Conservation (phyloP, 2,888 invertebrate genomes). For the Siphlonurus alternatus region DNA sequence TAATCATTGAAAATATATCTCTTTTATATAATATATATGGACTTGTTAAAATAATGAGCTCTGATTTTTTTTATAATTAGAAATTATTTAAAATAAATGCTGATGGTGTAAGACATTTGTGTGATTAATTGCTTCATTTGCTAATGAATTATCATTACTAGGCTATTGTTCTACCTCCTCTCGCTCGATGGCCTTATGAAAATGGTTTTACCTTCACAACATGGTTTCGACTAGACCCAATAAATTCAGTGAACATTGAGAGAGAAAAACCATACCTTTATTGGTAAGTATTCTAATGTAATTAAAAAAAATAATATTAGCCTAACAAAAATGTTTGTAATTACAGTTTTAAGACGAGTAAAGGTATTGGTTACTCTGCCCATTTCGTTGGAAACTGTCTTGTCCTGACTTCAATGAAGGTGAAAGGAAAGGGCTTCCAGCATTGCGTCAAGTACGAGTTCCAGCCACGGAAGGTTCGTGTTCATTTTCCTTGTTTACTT, state of each 20-base stretch:
- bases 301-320: background rate
- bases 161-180: constrained; percentile 93
- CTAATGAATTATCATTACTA: no score
- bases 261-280: constrained; percentile 97
- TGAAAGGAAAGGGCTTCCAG: constrained; percentile 97
- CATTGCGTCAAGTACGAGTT: constrained; percentile 99
- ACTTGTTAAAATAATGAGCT: no score
- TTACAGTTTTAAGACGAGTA: constrained; percentile 93
- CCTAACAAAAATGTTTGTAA: no score
- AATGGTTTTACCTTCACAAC: constrained; percentile 99
- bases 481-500: no score
- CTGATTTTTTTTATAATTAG: no score
- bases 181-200: constrained; percentile 98
- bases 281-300: constrained; percentile 44
- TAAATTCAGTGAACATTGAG: constrained; percentile 97
- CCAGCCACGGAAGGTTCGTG: constrained; percentile 76
- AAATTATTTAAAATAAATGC: no score
- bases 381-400: constrained; percentile 99
- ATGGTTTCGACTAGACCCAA: constrained; percentile 97
- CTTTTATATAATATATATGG: no score
- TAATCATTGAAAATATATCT: no score
- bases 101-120: no score
- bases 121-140: no score
- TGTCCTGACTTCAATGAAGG: constrained; percentile 96
- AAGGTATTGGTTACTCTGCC: constrained; percentile 97